These are phyloP conservation scores for Nicator chloris DNA, from an alignment of 2,113 vertebrate genomes.

Conservation along the genomic window DNA sequence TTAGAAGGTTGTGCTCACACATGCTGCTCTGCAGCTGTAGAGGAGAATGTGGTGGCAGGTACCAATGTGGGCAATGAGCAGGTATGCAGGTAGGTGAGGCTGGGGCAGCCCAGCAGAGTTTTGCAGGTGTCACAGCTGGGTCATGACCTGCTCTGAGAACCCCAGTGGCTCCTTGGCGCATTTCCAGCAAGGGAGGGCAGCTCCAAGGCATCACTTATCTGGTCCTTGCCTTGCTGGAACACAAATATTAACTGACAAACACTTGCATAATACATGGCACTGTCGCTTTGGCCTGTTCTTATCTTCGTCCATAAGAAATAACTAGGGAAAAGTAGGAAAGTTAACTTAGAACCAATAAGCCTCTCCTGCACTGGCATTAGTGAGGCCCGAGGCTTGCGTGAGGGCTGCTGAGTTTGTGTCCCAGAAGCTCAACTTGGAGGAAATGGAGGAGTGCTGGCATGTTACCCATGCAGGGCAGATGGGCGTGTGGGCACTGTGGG, in stretches of 20 bases:
- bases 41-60: fast-evolving
- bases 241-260: conserved; percentile 48
- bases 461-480: neutral
- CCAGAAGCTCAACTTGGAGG: neutral
- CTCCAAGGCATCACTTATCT: neutral
- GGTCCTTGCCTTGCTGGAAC: conserved; percentile 26
- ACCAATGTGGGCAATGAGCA: neutral
- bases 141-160: neutral
- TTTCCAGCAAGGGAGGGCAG: neutral
- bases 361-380: neutral
- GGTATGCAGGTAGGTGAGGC: fast-evolving
- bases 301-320: neutral
- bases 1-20: neutral
- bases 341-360: neutral
- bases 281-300: neutral
- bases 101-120: neutral
- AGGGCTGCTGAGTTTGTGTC: neutral
- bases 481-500: neutral
- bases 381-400: neutral
- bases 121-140: neutral
- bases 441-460: neutral
- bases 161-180: neutral
- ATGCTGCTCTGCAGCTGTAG: neutral
- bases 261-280: neutral
- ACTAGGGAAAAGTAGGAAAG: neutral